Evolutionary conservation across 37 sponge, comb jelly and placozoan genomes (phyloP).

Genomic region (Agelas oroides): DNA sequence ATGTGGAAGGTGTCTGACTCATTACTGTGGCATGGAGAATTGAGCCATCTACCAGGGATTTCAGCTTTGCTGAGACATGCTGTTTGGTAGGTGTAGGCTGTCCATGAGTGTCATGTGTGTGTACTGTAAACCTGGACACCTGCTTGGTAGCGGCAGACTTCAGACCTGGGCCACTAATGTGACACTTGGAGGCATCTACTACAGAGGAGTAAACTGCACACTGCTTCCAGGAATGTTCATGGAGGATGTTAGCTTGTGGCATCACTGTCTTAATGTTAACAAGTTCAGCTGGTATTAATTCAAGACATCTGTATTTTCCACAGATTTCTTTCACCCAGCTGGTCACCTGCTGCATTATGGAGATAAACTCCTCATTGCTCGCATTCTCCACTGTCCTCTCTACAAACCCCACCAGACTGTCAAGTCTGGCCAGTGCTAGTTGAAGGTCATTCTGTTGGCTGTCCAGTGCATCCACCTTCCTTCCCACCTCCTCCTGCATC

Average conservation of each 20-base stretch:
- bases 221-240: neutral
- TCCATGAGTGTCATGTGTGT: too few relatives aligned
- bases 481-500: neutral
- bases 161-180: neutral
- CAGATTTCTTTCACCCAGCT: neutral
- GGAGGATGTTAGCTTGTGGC: neutral
- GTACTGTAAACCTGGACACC: too few relatives aligned
- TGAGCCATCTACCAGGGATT: too few relatives aligned
- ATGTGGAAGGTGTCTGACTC: too few relatives aligned
- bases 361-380: constrained; percentile 13
- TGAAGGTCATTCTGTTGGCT: neutral
- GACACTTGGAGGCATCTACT: too few relatives aligned
- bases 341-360: neutral
- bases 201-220: too few relatives aligned
- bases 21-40: too few relatives aligned
- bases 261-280: neutral
- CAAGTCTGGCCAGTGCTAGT: neutral
- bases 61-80: too few relatives aligned
- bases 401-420: constrained; percentile 11
- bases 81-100: too few relatives aligned
- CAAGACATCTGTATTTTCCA: neutral
- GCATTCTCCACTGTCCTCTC: constrained; percentile 7
- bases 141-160: constrained; percentile 9
- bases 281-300: neutral
- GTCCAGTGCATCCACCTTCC: neutral